phyloP scores from a whole-genome alignment of 2,113 vertebrate species.

The Psittacula cyanocephala region DNA sequence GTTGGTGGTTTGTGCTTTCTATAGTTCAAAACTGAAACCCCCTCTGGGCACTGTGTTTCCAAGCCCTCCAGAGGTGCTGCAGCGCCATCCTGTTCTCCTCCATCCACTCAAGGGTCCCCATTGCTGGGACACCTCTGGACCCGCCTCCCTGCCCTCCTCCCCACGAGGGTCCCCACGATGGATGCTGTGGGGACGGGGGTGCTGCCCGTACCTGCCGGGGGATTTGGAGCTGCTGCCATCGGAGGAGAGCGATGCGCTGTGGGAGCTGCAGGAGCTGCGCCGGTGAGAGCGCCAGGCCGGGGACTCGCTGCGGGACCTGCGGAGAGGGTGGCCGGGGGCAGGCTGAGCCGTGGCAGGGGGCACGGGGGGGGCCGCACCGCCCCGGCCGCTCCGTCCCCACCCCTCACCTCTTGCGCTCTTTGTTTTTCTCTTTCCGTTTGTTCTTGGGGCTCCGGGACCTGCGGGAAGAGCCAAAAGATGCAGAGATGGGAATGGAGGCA shows the following conservation, averaged over 20 bases:
- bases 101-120: background rate
- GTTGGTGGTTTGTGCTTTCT: background rate
- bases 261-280: slow-evolving; percentile 91
- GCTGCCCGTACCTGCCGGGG: slow-evolving; percentile 83
- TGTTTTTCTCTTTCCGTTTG: slow-evolving; percentile 97
- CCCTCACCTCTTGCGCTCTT: slow-evolving; percentile 91
- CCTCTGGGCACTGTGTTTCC: rapidly evolving
- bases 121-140: background rate
- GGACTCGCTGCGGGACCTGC: slow-evolving; percentile 87
- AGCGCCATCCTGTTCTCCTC: background rate
- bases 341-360: background rate
- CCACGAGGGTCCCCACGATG: rapidly evolving
- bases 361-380: background rate
- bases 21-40: background rate
- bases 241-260: slow-evolving; percentile 88
- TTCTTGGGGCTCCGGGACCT: slow-evolving; percentile 92
- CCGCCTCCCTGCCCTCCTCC: background rate
- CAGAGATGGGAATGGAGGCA: rapidly evolving
- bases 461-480: slow-evolving; percentile 41
- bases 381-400: rapidly evolving
- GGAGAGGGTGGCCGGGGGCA: background rate
- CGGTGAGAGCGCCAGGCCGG: slow-evolving; percentile 83
- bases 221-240: slow-evolving; percentile 87
- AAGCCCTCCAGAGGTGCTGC: background rate
- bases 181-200: background rate